Evolutionary conservation across 1,140 invertebrate genomes (phyloP).

Genomic region (Brachionus manjavacas): DNA sequence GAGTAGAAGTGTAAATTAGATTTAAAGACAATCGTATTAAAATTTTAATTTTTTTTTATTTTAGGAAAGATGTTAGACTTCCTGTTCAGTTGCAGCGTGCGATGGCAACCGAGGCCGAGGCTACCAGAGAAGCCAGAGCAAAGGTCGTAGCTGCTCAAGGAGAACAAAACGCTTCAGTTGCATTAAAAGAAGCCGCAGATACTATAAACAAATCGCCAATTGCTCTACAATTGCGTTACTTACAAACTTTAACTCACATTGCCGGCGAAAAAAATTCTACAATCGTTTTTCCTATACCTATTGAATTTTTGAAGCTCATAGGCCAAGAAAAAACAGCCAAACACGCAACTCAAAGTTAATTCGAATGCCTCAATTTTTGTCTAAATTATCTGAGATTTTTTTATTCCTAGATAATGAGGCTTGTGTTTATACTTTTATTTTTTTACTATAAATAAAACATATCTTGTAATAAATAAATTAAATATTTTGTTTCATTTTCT

Average conservation of each 20-base stretch:
- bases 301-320: slow-evolving; percentile 69
- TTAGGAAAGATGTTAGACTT: slow-evolving; percentile 47
- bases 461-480: not conserved
- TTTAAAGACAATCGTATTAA: not conserved
- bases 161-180: slow-evolving; percentile 43
- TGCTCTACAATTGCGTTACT: slow-evolving; percentile 71
- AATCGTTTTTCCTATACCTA: slow-evolving; percentile 90
- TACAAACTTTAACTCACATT: slow-evolving; percentile 84
- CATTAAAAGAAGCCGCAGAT: slow-evolving; percentile 42
- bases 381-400: not conserved
- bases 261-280: slow-evolving; percentile 96
- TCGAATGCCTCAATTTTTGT: not conserved
- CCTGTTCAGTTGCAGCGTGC: slow-evolving; percentile 50
- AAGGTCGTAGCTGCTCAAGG: slow-evolving; percentile 48
- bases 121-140: slow-evolving; percentile 51
- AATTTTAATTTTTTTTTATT: not conserved
- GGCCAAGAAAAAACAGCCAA: not conserved
- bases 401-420: not conserved
- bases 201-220: slow-evolving; percentile 61
- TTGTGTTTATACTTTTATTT: not conserved
- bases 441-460: not conserved
- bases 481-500: not conserved
- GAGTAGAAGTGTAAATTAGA: slow-evolving; percentile 41
- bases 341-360: not conserved
- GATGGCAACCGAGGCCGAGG: slow-evolving; percentile 54